Evolutionary conservation across 2,797 vertebrate species (phyloP).

Genomic region (Micromesistius poutassou): DNA sequence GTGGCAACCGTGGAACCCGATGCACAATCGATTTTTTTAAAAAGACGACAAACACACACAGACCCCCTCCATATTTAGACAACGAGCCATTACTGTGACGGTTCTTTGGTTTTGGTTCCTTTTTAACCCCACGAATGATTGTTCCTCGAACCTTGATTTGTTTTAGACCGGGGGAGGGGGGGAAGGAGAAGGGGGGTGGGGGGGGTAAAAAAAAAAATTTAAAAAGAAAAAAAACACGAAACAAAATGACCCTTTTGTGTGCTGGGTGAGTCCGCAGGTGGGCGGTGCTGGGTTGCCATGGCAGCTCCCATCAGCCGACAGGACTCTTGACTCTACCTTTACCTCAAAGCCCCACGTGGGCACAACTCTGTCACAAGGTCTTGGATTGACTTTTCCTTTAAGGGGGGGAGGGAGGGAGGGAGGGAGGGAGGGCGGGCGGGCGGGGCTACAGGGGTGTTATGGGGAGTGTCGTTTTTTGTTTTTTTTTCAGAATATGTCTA

Average conservation of each 20-base stretch:
- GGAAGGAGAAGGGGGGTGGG: no score
- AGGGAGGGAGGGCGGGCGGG: slow-evolving; percentile 45
- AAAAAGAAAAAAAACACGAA: neutral
- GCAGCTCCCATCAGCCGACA: slow-evolving; percentile 75
- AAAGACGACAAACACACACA: slow-evolving; percentile 70
- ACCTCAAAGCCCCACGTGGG: slow-evolving; percentile 90
- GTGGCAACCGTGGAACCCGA: slow-evolving; percentile 77
- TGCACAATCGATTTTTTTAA: neutral
- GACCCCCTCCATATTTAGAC: slow-evolving; percentile 46
- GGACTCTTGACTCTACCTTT: slow-evolving; percentile 89
- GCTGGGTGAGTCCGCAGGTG: no score
- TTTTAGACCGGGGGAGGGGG: no score
- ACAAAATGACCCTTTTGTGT: neutral
- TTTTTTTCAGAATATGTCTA: slow-evolving; percentile 71
- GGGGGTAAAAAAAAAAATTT: neutral
- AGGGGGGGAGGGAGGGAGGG: slow-evolving; percentile 63
- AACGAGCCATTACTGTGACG: slow-evolving; percentile 87
- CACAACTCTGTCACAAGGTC: slow-evolving; percentile 78
- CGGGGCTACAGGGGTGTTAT: no score
- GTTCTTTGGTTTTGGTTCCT: slow-evolving; percentile 60
- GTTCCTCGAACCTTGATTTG: no score
- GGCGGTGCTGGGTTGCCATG: slow-evolving; percentile 50
- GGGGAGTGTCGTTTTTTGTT: slow-evolving; percentile 7
- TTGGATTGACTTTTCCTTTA: slow-evolving; percentile 64
- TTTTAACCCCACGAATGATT: slow-evolving; percentile 3